These are phyloP conservation scores for Bombus confusus DNA, from an alignment of 1,140 invertebrate species.

Conservation along the genomic window DNA sequence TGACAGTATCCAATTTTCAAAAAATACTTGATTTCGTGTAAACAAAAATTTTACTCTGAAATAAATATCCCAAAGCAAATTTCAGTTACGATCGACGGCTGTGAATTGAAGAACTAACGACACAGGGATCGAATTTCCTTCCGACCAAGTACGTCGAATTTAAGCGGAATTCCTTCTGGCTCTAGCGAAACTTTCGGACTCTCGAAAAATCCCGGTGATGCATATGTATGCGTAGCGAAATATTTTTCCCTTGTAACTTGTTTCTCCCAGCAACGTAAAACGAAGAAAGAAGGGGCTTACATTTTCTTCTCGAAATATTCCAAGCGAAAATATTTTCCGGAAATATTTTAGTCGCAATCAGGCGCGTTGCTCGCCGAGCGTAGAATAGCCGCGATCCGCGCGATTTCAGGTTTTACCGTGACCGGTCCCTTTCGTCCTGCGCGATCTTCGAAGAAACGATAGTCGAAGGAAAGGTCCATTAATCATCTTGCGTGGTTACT, in stretches of 20 bases:
- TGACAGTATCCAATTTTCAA: not conserved
- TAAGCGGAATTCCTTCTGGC: not conserved
- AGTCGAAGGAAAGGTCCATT: slow-evolving; percentile 62
- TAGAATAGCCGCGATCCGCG: not conserved
- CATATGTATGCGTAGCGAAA: not conserved
- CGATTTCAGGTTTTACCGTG: not conserved
- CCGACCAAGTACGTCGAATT: not conserved
- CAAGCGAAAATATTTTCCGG: not conserved
- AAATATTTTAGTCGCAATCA: not conserved
- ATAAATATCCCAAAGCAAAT: too few species aligned
- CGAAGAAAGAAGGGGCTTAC: not conserved
- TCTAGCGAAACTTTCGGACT: not conserved
- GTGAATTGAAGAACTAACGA: too few species aligned
- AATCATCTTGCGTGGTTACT: slow-evolving; percentile 71
- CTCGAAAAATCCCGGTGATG: not conserved
- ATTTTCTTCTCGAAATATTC: not conserved
- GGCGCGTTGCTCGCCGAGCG: not conserved
- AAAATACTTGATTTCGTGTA: not conserved
- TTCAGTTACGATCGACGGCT: too few species aligned
- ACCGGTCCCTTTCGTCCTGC: too few species aligned
- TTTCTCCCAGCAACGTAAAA: not conserved
- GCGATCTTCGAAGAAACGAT: slow-evolving; percentile 3
- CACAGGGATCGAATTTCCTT: not conserved
- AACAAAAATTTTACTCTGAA: not conserved
- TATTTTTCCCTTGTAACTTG: not conserved